A percentile compares a stretch with the other conserved stretches of the same genome.
Conservation (phyloP, 2,113 vertebrate genomes). For the Rousettus leschenaultii region DNA sequence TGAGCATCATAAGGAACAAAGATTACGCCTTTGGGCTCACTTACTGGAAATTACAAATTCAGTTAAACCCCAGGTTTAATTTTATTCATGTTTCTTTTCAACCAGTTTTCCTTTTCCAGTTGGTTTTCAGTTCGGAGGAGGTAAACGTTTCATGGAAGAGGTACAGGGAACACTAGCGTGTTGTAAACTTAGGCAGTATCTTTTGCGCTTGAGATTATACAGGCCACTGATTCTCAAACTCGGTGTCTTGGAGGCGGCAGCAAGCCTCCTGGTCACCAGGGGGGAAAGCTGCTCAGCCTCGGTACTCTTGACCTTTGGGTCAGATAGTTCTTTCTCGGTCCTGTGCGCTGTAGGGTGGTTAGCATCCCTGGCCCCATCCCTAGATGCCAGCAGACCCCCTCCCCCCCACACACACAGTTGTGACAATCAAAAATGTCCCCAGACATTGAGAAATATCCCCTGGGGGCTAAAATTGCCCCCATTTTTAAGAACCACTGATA, state of each 20-base stretch:
- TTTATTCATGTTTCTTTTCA: not conserved
- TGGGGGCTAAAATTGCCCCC: too few species aligned
- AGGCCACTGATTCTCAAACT: not conserved
- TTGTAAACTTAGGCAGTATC: not conserved
- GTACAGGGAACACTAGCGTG: not conserved
- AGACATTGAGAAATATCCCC: not conserved
- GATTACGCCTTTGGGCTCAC: not conserved
- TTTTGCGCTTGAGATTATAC: not conserved
- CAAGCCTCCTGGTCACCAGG: not conserved
- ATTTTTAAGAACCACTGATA: not conserved
- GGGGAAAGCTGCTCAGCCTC: not conserved
- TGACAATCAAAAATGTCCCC: not conserved
- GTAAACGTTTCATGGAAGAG: not conserved
- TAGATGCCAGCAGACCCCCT: not conserved
- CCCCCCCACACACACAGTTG: not conserved
- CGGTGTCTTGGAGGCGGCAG: not conserved
- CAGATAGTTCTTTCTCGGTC: too few species aligned
- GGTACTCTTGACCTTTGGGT: not conserved
- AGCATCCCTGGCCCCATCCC: not conserved
- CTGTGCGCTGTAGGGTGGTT: not conserved
- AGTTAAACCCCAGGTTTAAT: not conserved
- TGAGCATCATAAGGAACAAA: not conserved
- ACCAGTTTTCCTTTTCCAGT: not conserved
- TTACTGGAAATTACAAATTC: not conserved
- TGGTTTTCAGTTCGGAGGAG: not conserved